Evolutionary conservation across 2,888 invertebrate species (phyloP).

Genomic region (Bibio marci): DNA sequence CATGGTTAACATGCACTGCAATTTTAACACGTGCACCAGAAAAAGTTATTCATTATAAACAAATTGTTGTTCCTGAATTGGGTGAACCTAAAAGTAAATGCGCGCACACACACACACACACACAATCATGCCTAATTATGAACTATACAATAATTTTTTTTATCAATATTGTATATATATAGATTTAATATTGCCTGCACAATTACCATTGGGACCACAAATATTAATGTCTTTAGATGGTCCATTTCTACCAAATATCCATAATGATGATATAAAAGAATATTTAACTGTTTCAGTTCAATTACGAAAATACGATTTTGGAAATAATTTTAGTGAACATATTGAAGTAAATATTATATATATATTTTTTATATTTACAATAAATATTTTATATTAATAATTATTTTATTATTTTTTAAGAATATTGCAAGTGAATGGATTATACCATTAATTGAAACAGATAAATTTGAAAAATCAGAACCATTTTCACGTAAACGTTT

Average conservation of each 20-base stretch:
- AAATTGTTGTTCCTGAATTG: slow-evolving; percentile 21
- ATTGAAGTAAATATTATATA: not conserved
- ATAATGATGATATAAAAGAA: too few species aligned
- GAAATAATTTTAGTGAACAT: not conserved
- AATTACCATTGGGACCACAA: slow-evolving; percentile 20
- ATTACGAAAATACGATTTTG: not conserved
- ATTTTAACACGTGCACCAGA: slow-evolving; percentile 22
- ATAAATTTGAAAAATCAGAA: slow-evolving; percentile 39
- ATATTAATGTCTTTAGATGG: slow-evolving; percentile 33
- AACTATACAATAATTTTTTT: too few species aligned
- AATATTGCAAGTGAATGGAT: slow-evolving; percentile 38
- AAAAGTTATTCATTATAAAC: slow-evolving; percentile 22
- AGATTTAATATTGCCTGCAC: too few species aligned
- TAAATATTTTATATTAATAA: too few species aligned
- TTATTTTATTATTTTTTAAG: slow-evolving; percentile 19
- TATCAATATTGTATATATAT: too few species aligned
- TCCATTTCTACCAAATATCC: slow-evolving; percentile 33
- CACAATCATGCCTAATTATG: too few species aligned
- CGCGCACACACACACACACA: too few species aligned
- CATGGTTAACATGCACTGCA: slow-evolving; percentile 21
- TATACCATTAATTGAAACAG: slow-evolving; percentile 38
- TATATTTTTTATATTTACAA: not conserved
- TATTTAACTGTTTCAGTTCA: not conserved
- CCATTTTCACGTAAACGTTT: slow-evolving; percentile 30
- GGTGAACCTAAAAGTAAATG: slow-evolving; percentile 21